Conservation (phyloP, 2,113 vertebrate species). For the Mastomys coucha region DNA sequence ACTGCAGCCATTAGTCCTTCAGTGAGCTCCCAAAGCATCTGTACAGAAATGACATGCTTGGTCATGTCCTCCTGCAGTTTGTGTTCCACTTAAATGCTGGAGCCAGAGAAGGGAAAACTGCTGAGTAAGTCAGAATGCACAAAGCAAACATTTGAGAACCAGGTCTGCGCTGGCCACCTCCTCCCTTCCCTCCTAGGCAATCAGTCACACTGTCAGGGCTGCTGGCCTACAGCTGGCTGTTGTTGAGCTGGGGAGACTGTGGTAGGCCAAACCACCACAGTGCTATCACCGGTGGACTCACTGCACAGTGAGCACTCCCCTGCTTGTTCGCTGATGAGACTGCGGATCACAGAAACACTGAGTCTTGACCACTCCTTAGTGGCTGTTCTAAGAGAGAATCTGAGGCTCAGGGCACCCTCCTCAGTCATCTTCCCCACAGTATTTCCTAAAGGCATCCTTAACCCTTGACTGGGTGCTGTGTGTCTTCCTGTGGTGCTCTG, state of each 20-base stretch:
- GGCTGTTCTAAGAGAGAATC: background rate
- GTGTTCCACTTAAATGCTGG: background rate
- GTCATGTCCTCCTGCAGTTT: background rate
- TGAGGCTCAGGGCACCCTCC: background rate
- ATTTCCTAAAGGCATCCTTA: background rate
- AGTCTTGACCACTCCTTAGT: background rate
- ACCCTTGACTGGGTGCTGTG: background rate
- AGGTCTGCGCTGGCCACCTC: background rate
- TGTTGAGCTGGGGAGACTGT: background rate
- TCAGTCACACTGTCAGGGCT: background rate
- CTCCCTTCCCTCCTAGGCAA: background rate
- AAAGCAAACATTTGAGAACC: background rate
- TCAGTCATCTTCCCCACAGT: background rate
- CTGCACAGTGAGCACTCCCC: background rate
- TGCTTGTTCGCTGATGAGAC: background rate
- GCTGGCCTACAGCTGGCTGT: background rate
- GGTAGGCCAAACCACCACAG: background rate
- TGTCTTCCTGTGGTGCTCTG: too few relatives aligned
- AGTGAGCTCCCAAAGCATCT: background rate
- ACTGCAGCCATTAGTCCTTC: background rate
- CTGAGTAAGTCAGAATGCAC: background rate
- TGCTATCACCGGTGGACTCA: background rate
- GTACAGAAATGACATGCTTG: background rate
- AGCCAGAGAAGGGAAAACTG: background rate
- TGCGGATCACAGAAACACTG: too few relatives aligned